These are phyloP conservation scores for Kryptopterus vitreolus DNA, from an alignment of 2,797 vertebrate species.

Conservation along the genomic window DNA sequence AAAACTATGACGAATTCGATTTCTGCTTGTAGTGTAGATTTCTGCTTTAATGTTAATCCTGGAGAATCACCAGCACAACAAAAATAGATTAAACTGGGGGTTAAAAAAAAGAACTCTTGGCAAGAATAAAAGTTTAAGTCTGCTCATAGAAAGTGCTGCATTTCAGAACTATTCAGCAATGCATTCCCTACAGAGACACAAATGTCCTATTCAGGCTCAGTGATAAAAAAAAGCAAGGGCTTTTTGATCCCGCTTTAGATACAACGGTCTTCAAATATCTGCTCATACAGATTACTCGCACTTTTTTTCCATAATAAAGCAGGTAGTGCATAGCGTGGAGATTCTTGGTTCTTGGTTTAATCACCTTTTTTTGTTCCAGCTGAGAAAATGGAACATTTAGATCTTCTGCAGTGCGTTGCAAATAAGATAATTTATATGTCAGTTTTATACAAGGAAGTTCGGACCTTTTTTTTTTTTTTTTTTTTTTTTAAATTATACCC, in stretches of 20 bases:
- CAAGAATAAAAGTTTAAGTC: neutral
- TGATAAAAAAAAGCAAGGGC: neutral
- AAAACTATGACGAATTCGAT: neutral
- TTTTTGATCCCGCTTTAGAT: neutral
- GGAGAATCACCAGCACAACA: neutral
- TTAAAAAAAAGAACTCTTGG: neutral
- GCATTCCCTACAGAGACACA: neutral
- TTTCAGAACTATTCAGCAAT: neutral
- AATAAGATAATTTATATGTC: conserved; percentile 1
- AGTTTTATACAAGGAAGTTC: neutral
- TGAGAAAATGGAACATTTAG: neutral
- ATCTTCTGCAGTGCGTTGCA: neutral
- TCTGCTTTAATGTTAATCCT: neutral
- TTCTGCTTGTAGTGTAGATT: too few species aligned
- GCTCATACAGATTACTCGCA: neutral
- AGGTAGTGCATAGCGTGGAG: neutral
- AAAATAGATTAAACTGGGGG: too few species aligned
- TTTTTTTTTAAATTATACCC: neutral
- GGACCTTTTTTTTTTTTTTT: neutral
- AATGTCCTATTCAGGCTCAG: neutral
- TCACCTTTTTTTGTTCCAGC: neutral
- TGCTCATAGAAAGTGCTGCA: neutral
- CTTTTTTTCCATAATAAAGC: neutral
- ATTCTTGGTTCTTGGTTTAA: neutral
- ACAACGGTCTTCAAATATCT: neutral